phyloP scores from a whole-genome alignment of 2,113 vertebrate genomes.

The Tragulus kanchil region DNA sequence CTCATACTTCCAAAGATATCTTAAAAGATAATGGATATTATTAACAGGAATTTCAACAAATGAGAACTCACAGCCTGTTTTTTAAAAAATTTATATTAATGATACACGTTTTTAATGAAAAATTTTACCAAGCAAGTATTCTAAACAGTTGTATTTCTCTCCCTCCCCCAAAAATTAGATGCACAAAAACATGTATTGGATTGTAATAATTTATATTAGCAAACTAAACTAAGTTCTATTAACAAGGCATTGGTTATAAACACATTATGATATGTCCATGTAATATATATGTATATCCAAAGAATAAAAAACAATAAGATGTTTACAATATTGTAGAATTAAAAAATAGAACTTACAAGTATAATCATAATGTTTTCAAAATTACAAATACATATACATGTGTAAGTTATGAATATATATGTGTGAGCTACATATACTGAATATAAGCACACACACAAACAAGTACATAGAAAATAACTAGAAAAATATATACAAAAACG shows the following conservation, averaged over 20 bases:
- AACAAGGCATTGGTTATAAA: conserved; percentile 32
- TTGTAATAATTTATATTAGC: background rate
- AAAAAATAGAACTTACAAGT: conserved; percentile 32
- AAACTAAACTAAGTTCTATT: background rate
- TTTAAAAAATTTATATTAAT: background rate
- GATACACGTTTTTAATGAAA: background rate
- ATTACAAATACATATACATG: background rate
- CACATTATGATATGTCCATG: background rate
- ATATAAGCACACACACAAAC: background rate
- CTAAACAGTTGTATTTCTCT: background rate
- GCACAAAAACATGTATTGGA: background rate
- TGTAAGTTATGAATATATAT: too few relatives aligned
- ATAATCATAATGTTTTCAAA: conserved; percentile 47
- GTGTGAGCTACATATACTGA: background rate
- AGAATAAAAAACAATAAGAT: conserved; percentile 25
- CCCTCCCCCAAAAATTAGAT: background rate
- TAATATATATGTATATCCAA: background rate
- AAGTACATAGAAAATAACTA: conserved; percentile 19
- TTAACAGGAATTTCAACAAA: background rate
- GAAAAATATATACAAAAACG: conserved; percentile 22
- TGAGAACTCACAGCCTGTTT: background rate
- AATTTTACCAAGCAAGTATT: conserved; percentile 27
- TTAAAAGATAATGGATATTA: conserved; percentile 9
- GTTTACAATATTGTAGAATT: background rate
- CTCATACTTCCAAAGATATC: conserved; percentile 12